phyloP scores from a whole-genome alignment of 2,888 invertebrate species.

The Philonicus albiceps region DNA sequence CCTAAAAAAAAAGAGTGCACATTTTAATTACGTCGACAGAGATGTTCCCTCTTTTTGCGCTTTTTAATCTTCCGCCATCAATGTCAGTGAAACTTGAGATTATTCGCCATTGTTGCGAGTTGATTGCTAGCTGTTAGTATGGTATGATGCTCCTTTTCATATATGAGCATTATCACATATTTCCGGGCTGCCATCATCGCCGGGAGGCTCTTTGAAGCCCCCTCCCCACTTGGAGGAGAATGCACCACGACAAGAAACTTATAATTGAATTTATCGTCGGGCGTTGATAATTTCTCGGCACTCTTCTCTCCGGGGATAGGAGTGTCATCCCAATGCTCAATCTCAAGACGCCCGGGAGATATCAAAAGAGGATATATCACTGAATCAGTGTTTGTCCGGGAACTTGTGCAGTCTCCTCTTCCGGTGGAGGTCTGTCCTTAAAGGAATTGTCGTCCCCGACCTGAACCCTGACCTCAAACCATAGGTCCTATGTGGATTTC shows the following conservation, averaged over 20 bases:
- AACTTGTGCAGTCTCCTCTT: not conserved
- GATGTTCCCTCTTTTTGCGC: not conserved
- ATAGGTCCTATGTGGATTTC: not conserved
- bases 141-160: not conserved
- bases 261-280: constrained; percentile 9
- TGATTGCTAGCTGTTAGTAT: not conserved
- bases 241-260: constrained; percentile 1
- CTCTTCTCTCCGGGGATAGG: not conserved
- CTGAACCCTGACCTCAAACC: not conserved
- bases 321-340: not conserved
- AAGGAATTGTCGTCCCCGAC: not conserved
- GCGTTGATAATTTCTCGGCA: not conserved
- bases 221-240: not conserved
- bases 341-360: not conserved
- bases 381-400: not conserved
- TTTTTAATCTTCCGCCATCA: constrained; percentile 14
- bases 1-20: not conserved
- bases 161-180: not conserved
- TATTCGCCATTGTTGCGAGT: not conserved
- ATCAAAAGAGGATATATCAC: not conserved
- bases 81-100: not conserved
- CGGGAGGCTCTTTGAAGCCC: not conserved
- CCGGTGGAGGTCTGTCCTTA: not conserved
- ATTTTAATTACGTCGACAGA: not conserved
- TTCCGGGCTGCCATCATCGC: not conserved